A percentile compares a stretch with the other conserved stretches of the same genome.
phyloP scores from a whole-genome alignment of 2,888 invertebrate species.

The Xanthia togata region DNA sequence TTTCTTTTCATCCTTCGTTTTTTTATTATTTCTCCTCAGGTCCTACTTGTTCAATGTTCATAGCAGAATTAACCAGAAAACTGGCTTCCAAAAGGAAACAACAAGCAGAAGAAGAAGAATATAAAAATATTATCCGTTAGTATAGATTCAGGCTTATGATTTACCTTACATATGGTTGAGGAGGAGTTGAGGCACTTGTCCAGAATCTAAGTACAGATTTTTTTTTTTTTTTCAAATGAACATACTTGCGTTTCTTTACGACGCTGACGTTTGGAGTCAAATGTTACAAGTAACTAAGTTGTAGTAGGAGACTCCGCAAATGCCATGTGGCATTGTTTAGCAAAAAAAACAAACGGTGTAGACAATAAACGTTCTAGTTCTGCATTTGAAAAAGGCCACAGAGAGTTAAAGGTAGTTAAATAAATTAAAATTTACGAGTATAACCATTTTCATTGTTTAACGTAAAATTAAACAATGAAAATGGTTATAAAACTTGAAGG shows the following conservation, averaged over 20 bases:
- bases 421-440: no score
- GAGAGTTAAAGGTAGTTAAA: no score
- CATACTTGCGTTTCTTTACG: background rate
- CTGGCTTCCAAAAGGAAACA: conserved; percentile 78
- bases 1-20: background rate
- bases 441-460: no score
- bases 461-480: background rate
- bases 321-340: no score
- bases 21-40: conserved; percentile 69
- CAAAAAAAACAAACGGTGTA: background rate
- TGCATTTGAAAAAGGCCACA: background rate
- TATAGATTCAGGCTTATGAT: conserved; percentile 31
- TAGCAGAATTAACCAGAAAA: conserved; percentile 82
- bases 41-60: conserved; percentile 85
- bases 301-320: background rate
- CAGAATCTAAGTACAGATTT: background rate
- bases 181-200: background rate
- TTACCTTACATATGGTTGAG: background rate
- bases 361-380: background rate
- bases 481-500: background rate
- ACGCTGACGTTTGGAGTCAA: background rate
- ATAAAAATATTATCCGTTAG: conserved; percentile 84
- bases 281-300: background rate
- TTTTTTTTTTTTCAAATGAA: no score
- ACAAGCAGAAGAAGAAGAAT: conserved; percentile 75